A percentile compares a stretch with the other conserved stretches of the same genome.
Evolutionary conservation across 2,888 invertebrate genomes (phyloP).

Genomic region (Ornithoptera priamus): DNA sequence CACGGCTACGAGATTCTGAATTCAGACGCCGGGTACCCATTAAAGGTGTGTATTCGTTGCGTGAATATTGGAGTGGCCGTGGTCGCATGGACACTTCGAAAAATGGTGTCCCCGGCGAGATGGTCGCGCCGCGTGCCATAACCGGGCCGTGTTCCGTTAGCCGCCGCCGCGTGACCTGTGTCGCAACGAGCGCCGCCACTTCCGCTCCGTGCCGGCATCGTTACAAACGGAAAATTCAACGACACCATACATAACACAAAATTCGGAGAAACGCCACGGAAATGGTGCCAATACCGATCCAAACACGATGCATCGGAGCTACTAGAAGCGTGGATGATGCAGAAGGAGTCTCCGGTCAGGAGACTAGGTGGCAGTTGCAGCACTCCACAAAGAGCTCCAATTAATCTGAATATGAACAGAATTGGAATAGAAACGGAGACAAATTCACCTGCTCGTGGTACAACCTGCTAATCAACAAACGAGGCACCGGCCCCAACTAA

Average conservation of each 20-base stretch:
- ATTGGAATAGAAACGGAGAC: constrained; percentile 72
- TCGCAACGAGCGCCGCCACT: constrained; percentile 67
- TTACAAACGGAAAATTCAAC: constrained; percentile 76
- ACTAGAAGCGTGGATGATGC: no score
- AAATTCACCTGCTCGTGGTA: no score
- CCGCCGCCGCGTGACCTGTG: constrained; percentile 68
- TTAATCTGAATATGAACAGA: constrained; percentile 78
- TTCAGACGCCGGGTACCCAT: constrained; percentile 20
- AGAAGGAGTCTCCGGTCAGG: no score
- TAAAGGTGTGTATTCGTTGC: constrained; percentile 12
- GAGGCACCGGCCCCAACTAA: no score
- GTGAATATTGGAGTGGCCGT: constrained; percentile 21
- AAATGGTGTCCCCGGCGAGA: constrained; percentile 53
- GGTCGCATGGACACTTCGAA: constrained; percentile 10
- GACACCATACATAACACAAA: constrained; percentile 66
- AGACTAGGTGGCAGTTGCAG: no score
- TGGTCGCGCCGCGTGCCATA: constrained; percentile 67
- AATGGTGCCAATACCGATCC: no score
- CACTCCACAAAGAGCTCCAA: constrained; percentile 66
- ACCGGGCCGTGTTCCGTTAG: constrained; percentile 63
- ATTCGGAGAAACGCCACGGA: constrained; percentile 52
- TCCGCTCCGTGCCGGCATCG: constrained; percentile 69
- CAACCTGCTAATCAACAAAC: no score
- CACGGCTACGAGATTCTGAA: constrained; percentile 15
- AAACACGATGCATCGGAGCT: no score